Percentiles rank a stretch among this genome's conserved stretches.
Conservation (phyloP, 2,888 invertebrate species). For the Lasioglossum vierecki region DNA sequence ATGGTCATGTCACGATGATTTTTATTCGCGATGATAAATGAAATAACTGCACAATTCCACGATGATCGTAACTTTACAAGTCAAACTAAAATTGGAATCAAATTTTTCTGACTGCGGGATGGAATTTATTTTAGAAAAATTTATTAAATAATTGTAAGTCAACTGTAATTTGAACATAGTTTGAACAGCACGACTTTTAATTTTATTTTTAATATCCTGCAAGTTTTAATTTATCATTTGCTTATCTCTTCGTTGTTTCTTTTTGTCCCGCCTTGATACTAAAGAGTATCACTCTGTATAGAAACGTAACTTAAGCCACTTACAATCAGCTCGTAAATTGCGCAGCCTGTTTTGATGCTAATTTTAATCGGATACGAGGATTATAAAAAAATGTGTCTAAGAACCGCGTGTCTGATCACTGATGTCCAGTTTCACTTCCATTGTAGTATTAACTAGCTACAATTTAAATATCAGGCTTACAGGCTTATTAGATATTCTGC, state of each 20-base stretch:
- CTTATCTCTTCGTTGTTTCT: neutral
- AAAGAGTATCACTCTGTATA: neutral
- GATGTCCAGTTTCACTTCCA: neutral
- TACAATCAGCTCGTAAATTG: neutral
- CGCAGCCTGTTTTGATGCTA: neutral
- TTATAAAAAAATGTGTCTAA: neutral
- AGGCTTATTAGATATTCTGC: neutral
- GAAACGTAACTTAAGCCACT: neutral
- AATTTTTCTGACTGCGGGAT: neutral
- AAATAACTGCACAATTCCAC: neutral
- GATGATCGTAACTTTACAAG: neutral
- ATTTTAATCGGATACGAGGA: neutral
- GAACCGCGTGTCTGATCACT: neutral
- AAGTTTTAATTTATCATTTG: no score
- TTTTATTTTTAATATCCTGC: no score
- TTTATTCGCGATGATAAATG: conserved; percentile 1
- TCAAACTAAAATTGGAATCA: neutral
- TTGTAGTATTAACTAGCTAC: neutral
- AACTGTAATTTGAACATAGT: no score
- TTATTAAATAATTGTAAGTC: neutral
- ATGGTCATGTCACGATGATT: neutral
- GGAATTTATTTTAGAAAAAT: neutral
- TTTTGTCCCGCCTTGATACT: neutral
- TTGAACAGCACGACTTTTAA: no score
- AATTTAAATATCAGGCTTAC: neutral